phyloP scores from a whole-genome alignment of 2,888 invertebrate genomes.

The Dasysyrphus tricinctus region DNA sequence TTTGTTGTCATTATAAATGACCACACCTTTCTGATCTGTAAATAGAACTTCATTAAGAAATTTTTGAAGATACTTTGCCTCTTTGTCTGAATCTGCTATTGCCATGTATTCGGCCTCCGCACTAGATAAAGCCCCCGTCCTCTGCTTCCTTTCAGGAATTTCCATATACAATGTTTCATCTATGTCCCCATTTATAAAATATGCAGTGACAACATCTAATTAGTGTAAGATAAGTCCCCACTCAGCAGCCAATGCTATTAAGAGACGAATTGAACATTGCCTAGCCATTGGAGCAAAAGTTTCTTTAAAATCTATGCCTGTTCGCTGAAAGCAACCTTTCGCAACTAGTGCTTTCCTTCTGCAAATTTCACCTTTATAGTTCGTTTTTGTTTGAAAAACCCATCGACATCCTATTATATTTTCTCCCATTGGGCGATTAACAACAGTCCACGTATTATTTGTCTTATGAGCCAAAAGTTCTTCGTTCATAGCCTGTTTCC shows the following conservation, averaged over 20 bases:
- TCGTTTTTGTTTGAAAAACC: slow-evolving; percentile 19
- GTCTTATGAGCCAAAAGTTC: slow-evolving; percentile 2
- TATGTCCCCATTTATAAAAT: neutral
- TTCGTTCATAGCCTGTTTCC: slow-evolving; percentile 25
- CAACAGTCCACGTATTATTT: slow-evolving; percentile 7
- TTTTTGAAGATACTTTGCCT: slow-evolving; percentile 30
- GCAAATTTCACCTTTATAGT: slow-evolving; percentile 1
- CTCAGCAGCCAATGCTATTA: slow-evolving; percentile 10
- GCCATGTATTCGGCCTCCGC: slow-evolving; percentile 24
- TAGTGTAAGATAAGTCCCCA: slow-evolving; percentile 25
- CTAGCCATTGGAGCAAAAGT: slow-evolving; percentile 3
- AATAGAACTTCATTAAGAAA: slow-evolving; percentile 14
- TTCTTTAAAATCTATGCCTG: slow-evolving; percentile 1
- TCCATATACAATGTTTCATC: no score
- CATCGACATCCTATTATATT: slow-evolving; percentile 7
- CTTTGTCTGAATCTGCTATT: slow-evolving; percentile 15
- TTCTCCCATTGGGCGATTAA: slow-evolving; percentile 27
- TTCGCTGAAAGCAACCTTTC: slow-evolving; percentile 11
- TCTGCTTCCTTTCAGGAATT: slow-evolving; percentile 8
- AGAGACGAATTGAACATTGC: slow-evolving; percentile 2
- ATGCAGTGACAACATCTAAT: slow-evolving; percentile 23
- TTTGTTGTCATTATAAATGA: slow-evolving; percentile 34
- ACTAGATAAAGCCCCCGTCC: slow-evolving; percentile 14
- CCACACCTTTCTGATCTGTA: slow-evolving; percentile 10
- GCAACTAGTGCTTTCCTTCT: slow-evolving; percentile 22